phyloP scores from a whole-genome alignment of 2,113 vertebrate species.

The Calidris pygmaea region DNA sequence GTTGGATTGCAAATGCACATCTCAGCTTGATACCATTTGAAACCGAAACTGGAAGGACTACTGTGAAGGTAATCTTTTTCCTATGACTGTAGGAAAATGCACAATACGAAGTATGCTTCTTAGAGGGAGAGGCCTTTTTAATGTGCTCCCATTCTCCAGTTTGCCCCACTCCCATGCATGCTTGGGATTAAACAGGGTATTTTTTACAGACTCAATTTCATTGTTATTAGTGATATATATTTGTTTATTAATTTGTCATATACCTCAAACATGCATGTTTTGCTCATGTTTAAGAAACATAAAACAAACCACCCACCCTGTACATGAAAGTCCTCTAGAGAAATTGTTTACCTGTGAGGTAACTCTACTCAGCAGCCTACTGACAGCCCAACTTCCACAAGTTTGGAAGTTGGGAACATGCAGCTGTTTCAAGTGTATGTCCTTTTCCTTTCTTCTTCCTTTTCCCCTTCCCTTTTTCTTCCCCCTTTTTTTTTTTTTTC shows the following conservation, averaged over 20 bases:
- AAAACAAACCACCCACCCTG: not conserved
- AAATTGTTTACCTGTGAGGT: not conserved
- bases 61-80: not conserved
- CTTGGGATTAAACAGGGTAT: not conserved
- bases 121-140: not conserved
- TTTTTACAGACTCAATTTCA: not conserved
- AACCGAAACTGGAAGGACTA: not conserved
- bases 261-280: not conserved
- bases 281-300: not conserved
- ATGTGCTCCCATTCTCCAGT: not conserved
- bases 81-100: not conserved
- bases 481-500: not conserved
- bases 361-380: not conserved
- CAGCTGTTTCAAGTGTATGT: not conserved
- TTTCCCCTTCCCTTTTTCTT: not conserved
- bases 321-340: not conserved
- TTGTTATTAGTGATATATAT: not conserved
- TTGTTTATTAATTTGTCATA: not conserved
- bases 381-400: not conserved
- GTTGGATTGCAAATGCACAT: not conserved
- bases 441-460: not conserved
- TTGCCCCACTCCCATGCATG: fast-evolving
- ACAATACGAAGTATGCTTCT: not conserved
- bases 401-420: not conserved
- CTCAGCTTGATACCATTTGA: not conserved